A percentile compares a stretch with the other conserved stretches of the same genome.
phyloP scores from a whole-genome alignment of 2,113 vertebrate species.

The Chascanopsetta lugubris region DNA sequence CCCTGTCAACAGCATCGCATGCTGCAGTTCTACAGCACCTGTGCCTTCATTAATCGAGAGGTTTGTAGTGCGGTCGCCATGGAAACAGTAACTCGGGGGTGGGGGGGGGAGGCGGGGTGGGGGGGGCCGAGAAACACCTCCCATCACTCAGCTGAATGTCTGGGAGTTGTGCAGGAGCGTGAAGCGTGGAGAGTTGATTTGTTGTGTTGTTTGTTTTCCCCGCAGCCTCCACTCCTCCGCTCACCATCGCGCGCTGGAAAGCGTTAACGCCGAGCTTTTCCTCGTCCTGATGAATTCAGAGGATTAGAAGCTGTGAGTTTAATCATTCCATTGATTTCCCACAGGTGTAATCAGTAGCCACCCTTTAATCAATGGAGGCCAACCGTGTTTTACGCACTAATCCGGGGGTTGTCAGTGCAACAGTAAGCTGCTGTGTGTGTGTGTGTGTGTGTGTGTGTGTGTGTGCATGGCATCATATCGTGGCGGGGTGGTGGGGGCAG shows the following conservation, averaged over 20 bases:
- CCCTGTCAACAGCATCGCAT: constrained; percentile 2
- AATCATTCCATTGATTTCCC: constrained; percentile 54
- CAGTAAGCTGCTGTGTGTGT: neutral
- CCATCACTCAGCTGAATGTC: constrained; percentile 44
- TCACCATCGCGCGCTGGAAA: neutral
- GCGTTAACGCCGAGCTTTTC: constrained; percentile 12
- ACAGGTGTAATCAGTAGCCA: constrained; percentile 32
- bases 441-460: no score
- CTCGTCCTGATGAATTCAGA: constrained; percentile 1
- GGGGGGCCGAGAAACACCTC: no score
- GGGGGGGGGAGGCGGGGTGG: constrained; percentile 40
- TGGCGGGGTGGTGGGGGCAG: no score
- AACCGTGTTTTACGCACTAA: constrained; percentile 25
- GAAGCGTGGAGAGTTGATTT: constrained; percentile 22
- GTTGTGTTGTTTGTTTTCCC: constrained; percentile 5
- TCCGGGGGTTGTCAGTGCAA: constrained; percentile 31
- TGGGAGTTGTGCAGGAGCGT: constrained; percentile 16
- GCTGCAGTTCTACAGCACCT: constrained; percentile 45
- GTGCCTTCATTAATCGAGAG: constrained; percentile 47
- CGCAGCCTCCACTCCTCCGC: neutral
- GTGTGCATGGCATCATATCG: no score
- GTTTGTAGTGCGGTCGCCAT: constrained; percentile 53
- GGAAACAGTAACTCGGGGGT: constrained; percentile 57
- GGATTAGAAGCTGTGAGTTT: constrained; percentile 26
- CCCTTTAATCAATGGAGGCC: constrained; percentile 44